phyloP scores from a whole-genome alignment of 2,797 vertebrate species.

The Natrix natrix region DNA sequence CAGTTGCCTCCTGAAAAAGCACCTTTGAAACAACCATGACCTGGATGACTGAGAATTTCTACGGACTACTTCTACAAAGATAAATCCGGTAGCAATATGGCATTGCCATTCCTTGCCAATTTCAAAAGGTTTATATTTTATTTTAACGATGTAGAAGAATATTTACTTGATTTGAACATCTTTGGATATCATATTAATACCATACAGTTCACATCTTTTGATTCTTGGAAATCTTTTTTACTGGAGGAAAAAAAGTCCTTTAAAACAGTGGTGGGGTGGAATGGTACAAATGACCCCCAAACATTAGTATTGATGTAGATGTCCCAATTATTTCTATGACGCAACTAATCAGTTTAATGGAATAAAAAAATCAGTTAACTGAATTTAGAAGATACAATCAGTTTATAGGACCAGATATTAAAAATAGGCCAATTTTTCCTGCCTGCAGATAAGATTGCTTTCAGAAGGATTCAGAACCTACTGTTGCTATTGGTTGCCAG shows the following conservation, averaged over 20 bases:
- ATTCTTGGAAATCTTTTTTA: not conserved
- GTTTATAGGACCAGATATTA: not conserved
- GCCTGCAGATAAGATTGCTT: not conserved
- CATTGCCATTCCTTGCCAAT: not conserved
- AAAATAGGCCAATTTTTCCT: not conserved
- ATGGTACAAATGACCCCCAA: not conserved
- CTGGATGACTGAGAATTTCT: no score
- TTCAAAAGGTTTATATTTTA: not conserved
- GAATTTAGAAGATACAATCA: not conserved
- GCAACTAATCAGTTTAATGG: not conserved
- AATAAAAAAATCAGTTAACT: slow-evolving; percentile 9
- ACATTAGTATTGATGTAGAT: not conserved
- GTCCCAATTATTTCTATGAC: not conserved
- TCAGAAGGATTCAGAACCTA: not conserved
- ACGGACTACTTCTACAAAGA: no score
- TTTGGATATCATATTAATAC: not conserved
- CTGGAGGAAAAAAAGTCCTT: not conserved
- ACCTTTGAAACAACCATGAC: no score
- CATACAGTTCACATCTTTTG: not conserved
- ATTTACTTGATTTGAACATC: not conserved
- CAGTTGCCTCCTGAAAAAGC: no score
- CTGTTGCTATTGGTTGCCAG: not conserved
- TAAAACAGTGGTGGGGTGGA: not conserved
- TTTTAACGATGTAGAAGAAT: not conserved
- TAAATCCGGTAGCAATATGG: not conserved